Percentiles rank a stretch among this genome's conserved stretches.
These are phyloP conservation scores for Diaperis boleti DNA, from an alignment of 2,888 invertebrate species.

Conservation along the genomic window DNA sequence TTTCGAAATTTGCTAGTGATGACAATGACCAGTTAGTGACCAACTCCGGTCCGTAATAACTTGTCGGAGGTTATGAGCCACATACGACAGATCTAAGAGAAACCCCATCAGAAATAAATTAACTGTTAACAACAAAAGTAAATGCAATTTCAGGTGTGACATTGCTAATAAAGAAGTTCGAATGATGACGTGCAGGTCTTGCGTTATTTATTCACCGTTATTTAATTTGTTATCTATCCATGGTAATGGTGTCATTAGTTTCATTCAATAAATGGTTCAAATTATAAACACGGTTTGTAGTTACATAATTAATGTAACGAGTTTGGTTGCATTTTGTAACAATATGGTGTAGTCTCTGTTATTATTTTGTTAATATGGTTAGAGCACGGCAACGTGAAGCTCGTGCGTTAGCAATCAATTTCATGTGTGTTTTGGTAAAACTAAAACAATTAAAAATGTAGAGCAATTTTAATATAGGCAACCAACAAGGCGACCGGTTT, in stretches of 20 bases:
- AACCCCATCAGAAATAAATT: no score
- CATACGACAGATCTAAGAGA: no score
- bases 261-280: conserved; percentile 17
- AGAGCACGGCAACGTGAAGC: not conserved
- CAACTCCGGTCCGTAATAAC: not conserved
- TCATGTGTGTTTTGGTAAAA: not conserved
- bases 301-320: conserved; percentile 12
- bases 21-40: not conserved
- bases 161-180: conserved; percentile 5
- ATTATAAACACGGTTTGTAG: conserved; percentile 5
- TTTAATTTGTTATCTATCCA: conserved; percentile 13
- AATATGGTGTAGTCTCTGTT: no score
- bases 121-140: no score
- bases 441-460: not conserved
- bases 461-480: not conserved
- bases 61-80: no score
- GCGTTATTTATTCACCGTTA: conserved; percentile 12
- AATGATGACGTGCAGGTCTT: not conserved
- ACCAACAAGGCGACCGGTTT: conserved; percentile 6
- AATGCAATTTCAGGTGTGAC: not conserved
- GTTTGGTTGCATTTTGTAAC: no score
- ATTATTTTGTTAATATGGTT: not conserved
- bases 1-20: not conserved
- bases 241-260: conserved; percentile 11
- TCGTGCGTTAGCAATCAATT: no score